phyloP scores from a whole-genome alignment of 35 echinoderm and acorn worm genomes.

The Ophiothrix spiculata region DNA sequence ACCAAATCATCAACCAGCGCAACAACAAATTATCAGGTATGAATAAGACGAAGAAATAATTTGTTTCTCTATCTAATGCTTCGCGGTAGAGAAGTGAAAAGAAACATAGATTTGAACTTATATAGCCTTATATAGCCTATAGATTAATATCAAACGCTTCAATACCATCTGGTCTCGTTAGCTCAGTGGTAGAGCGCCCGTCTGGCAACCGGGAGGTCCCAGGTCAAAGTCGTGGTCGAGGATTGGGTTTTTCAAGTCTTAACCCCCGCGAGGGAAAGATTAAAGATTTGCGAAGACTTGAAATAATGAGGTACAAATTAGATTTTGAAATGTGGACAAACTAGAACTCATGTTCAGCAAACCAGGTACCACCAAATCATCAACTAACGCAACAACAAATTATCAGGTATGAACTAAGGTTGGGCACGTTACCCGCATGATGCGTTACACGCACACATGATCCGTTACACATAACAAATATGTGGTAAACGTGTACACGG shows the following conservation, averaged over 20 bases:
- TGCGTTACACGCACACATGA: too few species aligned
- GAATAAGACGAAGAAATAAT: too few species aligned
- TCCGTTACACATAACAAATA: too few species aligned
- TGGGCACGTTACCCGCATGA: neutral
- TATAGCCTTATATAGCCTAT: neutral
- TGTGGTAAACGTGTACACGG: too few species aligned
- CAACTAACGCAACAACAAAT: neutral
- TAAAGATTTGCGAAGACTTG: too few species aligned
- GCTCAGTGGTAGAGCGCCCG: too few species aligned
- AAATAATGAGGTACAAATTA: too few species aligned
- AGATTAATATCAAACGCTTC: too few species aligned
- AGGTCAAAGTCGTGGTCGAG: neutral
- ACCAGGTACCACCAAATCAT: neutral
- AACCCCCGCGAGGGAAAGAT: too few species aligned
- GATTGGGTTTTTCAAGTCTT: neutral
- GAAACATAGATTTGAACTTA: neutral
- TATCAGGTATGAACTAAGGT: neutral
- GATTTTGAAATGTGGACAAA: conserved; percentile 60
- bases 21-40: neutral
- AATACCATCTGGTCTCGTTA: too few species aligned
- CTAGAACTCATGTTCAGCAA: conserved; percentile 58
- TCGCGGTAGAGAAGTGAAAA: neutral
- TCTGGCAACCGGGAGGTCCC: too few species aligned
- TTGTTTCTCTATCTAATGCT: too few species aligned
- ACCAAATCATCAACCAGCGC: neutral